phyloP scores from a whole-genome alignment of 2,797 vertebrate genomes.

The Melanotaenia parkinsoni region DNA sequence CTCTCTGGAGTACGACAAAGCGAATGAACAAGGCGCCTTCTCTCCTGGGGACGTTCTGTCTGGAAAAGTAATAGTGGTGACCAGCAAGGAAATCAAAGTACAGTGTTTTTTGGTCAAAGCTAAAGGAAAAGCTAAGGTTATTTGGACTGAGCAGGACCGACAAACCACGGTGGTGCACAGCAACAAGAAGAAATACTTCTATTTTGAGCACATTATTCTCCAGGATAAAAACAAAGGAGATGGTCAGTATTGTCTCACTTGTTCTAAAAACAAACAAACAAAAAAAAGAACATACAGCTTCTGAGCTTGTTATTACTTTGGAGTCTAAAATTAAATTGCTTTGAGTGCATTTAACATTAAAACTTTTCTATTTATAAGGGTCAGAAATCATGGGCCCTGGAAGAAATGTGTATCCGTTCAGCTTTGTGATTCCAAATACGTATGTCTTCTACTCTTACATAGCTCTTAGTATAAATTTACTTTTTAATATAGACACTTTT shows the following conservation, averaged over 20 bases:
- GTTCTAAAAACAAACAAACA: neutral
- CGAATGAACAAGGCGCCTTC: slow-evolving; percentile 66
- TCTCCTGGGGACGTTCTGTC: slow-evolving; percentile 72
- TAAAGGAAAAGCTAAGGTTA: slow-evolving; percentile 76
- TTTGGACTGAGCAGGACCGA: slow-evolving; percentile 62
- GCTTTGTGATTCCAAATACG: slow-evolving; percentile 74
- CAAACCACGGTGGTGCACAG: slow-evolving; percentile 20
- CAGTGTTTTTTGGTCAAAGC: slow-evolving; percentile 72
- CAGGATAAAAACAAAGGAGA: slow-evolving; percentile 81
- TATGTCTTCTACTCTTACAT: slow-evolving; percentile 32
- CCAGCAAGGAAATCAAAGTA: slow-evolving; percentile 69
- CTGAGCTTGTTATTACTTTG: neutral
- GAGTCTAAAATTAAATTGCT: neutral
- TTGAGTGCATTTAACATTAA: neutral
- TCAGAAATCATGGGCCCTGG: slow-evolving; percentile 73
- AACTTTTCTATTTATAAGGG: slow-evolving; percentile 51
- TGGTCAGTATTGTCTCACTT: slow-evolving; percentile 60
- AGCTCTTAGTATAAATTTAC: neutral
- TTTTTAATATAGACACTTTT: neutral
- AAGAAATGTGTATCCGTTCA: slow-evolving; percentile 75
- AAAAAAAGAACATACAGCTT: neutral
- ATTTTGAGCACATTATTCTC: slow-evolving; percentile 75
- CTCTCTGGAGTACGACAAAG: slow-evolving; percentile 69
- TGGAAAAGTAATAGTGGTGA: slow-evolving; percentile 70
- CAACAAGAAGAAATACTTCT: slow-evolving; percentile 76